These are phyloP conservation scores for Andricus grossulariae DNA, from an alignment of 1,140 invertebrate genomes.

Conservation along the genomic window DNA sequence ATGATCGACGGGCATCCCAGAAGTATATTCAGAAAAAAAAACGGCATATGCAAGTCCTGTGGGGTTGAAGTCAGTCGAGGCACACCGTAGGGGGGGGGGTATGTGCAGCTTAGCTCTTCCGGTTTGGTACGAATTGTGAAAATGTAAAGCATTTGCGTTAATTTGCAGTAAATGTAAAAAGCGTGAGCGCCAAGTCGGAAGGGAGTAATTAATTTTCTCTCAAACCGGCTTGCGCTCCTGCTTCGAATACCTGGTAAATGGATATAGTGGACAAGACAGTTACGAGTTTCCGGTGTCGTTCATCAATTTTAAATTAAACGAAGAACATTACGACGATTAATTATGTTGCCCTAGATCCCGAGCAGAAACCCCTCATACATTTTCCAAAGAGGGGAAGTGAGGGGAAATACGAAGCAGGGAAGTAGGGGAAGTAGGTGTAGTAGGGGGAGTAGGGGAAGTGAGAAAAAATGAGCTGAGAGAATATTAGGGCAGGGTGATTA, in stretches of 20 bases:
- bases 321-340: neutral
- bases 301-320: constrained; percentile 25
- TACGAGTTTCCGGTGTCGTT: constrained; percentile 25
- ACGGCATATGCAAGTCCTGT: no score
- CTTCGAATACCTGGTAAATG: constrained; percentile 14
- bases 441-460: no score
- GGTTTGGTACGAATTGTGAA: constrained; percentile 6
- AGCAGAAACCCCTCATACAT: neutral
- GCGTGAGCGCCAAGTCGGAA: neutral
- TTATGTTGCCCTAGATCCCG: neutral
- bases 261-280: constrained; percentile 26
- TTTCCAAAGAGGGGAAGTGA: no score
- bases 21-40: no score
- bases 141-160: constrained; percentile 15
- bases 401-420: no score
- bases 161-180: constrained; percentile 25
- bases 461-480: no score
- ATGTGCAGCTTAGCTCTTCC: constrained; percentile 7
- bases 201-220: constrained; percentile 24
- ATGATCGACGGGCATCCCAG: no score
- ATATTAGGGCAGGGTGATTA: no score
- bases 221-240: neutral
- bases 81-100: neutral
- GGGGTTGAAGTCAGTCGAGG: fast-evolving
- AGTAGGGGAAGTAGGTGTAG: no score